Percentiles rank a stretch among this genome's conserved stretches.
Conservation (phyloP, 1,140 invertebrate genomes). For the Leguminivora glycinivorella region DNA sequence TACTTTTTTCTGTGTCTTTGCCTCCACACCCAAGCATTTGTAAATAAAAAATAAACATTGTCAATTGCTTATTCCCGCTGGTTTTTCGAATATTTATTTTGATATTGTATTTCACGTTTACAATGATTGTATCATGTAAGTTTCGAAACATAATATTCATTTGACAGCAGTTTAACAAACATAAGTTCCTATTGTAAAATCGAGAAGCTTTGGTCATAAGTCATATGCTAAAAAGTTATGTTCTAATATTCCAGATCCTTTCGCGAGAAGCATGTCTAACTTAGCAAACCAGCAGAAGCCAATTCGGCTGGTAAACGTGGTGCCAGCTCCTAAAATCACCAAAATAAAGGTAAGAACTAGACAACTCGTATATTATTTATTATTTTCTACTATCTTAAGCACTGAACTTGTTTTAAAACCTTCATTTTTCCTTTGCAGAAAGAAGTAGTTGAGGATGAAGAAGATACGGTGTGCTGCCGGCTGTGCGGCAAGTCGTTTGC, state of each 20-base stretch:
- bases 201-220: background rate
- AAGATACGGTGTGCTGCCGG: conserved; percentile 46
- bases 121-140: conserved; percentile 3
- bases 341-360: conserved; percentile 6
- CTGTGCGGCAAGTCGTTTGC: conserved; percentile 54
- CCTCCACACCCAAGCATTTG: background rate
- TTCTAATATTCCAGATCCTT: background rate
- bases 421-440: conserved; percentile 42
- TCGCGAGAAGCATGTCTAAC: background rate
- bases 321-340: conserved; percentile 10
- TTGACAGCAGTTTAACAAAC: background rate
- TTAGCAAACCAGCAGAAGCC: conserved; percentile 8
- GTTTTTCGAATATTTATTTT: conserved; percentile 27
- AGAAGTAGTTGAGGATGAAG: conserved; percentile 47
- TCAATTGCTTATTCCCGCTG: conserved; percentile 22
- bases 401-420: background rate
- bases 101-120: background rate
- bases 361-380: background rate
- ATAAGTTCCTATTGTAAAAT: background rate
- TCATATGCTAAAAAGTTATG: background rate
- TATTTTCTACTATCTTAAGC: background rate
- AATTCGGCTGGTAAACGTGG: conserved; percentile 8
- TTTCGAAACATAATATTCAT: background rate
- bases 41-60: conserved; percentile 25
- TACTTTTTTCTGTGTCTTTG: conserved; percentile 18